Base-by-base conservation (phyloP, 2,797 vertebrate species). In the Pseudochromis fuscus region DNA sequence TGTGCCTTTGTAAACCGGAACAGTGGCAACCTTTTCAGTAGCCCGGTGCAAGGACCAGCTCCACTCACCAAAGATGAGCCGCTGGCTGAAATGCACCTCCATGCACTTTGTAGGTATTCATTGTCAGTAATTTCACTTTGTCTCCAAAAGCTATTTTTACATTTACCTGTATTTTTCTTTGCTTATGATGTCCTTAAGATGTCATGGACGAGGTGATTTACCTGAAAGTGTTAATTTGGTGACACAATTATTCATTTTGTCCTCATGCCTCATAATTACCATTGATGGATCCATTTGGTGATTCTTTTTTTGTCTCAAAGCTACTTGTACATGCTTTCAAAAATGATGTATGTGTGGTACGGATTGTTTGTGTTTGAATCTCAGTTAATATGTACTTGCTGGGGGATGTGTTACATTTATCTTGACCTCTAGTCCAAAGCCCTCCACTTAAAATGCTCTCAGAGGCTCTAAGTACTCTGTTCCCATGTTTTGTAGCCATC, bases 1-100 rank as follows among this genome's bases (percentile, higher is more conserved):
- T 51, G 16, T 51, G 73, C 52, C 65, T 88, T 87, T 75, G 74
- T 83, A 42, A 91, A 89, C 71, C 81, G 84, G 66, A 90, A 91
- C 82, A 46, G 65, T 91, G 91, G 91, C 91, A 35, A 67, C 83
- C 25, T 93, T 89, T 79, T 88, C 87, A 68, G 87, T 91, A 87
- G 90, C 91, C 35, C 85, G 81, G 85, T 92, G 87, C 89, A 49
- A 88, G 88, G 78, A 93, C 86, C 93, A 88, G 86, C 74, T 86
- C 30, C 91, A 89, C 81, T 90, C 87, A 77, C 86, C 87, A 79
- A 96, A 83, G 87, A 98, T 98, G 97, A 96, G 90, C 89, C 96
- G 95, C 77, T 98, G 97, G 96, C 91, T 97, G 80, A 95, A 96
- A 77, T 96, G 97, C 93, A 95, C 96, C 68, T 94, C 96, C 38